phyloP scores from a whole-genome alignment of 2,888 invertebrate species.

The Nycteola revayana region DNA sequence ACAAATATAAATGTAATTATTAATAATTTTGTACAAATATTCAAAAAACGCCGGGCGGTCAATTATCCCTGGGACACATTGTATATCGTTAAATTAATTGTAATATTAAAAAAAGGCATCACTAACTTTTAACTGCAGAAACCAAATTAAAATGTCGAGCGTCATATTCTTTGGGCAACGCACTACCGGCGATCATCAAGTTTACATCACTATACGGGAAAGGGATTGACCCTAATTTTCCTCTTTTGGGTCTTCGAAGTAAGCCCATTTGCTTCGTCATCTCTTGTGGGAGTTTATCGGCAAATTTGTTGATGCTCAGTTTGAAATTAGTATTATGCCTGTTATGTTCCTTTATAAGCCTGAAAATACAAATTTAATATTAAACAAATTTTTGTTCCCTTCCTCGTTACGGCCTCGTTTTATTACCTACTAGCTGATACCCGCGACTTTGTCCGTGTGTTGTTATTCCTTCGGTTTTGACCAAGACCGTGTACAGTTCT shows the following conservation, averaged over 20 bases:
- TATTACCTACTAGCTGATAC: no score
- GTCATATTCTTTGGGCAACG: constrained; percentile 52
- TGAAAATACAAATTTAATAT: constrained; percentile 19
- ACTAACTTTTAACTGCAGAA: constrained; percentile 52
- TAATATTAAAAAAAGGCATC: no score
- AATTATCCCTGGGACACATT: no score
- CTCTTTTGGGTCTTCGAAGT: constrained; percentile 34
- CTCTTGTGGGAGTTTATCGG: constrained; percentile 58
- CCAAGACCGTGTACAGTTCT: no score
- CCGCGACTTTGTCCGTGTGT: no score
- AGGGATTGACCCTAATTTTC: constrained; percentile 45
- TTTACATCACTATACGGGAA: constrained; percentile 54
- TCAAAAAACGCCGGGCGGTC: no score
- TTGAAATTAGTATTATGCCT: constrained; percentile 50
- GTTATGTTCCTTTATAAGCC: constrained; percentile 44
- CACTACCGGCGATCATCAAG: constrained; percentile 24
- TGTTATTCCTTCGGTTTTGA: no score
- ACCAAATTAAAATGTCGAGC: constrained; percentile 50
- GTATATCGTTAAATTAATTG: no score
- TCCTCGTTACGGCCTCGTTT: no score
- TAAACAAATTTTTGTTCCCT: no score
- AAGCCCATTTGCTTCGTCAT: constrained; percentile 46
- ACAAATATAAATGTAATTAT: no score
- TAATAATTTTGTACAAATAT: no score
- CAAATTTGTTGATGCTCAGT: constrained; percentile 54